phyloP scores from a whole-genome alignment of 23 tunicate species.

The Trididemnum nubilum region DNA sequence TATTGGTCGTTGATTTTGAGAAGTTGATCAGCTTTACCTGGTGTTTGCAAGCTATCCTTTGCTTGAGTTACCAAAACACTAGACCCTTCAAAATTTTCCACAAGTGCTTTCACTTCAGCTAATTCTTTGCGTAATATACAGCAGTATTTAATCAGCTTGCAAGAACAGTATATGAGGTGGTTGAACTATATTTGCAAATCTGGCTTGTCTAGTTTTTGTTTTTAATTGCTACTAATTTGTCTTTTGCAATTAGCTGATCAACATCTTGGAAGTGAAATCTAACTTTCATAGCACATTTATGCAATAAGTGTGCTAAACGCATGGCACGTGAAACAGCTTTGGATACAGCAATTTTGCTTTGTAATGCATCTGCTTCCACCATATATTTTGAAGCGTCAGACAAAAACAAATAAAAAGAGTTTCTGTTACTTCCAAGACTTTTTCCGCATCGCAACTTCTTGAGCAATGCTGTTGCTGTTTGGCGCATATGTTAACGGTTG shows the following conservation, averaged over 20 bases:
- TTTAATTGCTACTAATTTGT: neutral
- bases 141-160: constrained; percentile 25
- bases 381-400: constrained; percentile 23
- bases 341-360: neutral
- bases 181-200: neutral
- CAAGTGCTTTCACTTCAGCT: neutral
- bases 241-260: neutral
- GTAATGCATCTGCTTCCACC: neutral
- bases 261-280: constrained; percentile 1
- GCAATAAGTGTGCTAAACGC: neutral
- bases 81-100: neutral
- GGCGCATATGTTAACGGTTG: neutral
- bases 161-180: constrained; percentile 22
- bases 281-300: constrained; percentile 28
- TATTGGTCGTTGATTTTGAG: no score
- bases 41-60: neutral
- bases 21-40: neutral
- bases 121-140: constrained; percentile 1
- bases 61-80: constrained; percentile 5
- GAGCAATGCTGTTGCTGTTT: constrained; percentile 4
- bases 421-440: neutral
- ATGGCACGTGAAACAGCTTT: constrained; percentile 5
- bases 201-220: constrained; percentile 7
- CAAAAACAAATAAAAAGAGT: neutral
- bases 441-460: constrained; percentile 2